Conservation (phyloP, 2,888 invertebrate genomes). For the Nemapogon koenigi region DNA sequence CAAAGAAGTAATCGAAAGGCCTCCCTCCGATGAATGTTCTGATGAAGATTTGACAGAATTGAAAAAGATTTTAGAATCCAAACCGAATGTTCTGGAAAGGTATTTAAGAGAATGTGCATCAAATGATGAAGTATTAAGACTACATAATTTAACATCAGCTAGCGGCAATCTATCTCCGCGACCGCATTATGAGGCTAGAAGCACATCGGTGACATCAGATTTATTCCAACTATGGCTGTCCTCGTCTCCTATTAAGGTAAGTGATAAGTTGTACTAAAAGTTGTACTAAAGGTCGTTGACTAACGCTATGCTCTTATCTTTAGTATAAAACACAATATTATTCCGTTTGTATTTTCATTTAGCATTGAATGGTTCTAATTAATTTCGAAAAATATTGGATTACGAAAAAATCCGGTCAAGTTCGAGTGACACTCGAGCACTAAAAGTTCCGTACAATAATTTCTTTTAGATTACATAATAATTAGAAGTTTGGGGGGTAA, state of each 20-base stretch:
- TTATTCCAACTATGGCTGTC: constrained; percentile 86
- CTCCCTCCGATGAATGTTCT: constrained; percentile 43
- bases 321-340: no score
- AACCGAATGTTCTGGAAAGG: constrained; percentile 73
- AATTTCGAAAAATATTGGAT: no score
- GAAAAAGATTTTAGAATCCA: constrained; percentile 45
- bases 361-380: no score
- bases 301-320: no score
- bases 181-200: constrained; percentile 59
- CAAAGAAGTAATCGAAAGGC: constrained; percentile 44
- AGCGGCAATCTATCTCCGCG: constrained; percentile 53
- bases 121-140: constrained; percentile 67
- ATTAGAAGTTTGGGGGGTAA: no score
- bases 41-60: constrained; percentile 50
- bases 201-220: constrained; percentile 83
- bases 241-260: constrained; percentile 76
- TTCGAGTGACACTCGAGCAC: no score
- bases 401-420: no score
- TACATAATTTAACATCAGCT: constrained; percentile 61
- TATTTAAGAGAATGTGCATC: constrained; percentile 81
- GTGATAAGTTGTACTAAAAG: constrained; percentile 19
- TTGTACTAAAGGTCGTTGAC: no score
- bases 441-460: no score
- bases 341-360: no score
- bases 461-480: no score